phyloP scores from a whole-genome alignment of 35 echinoderm and acorn worm genomes.

The Apostichopus californicus region DNA sequence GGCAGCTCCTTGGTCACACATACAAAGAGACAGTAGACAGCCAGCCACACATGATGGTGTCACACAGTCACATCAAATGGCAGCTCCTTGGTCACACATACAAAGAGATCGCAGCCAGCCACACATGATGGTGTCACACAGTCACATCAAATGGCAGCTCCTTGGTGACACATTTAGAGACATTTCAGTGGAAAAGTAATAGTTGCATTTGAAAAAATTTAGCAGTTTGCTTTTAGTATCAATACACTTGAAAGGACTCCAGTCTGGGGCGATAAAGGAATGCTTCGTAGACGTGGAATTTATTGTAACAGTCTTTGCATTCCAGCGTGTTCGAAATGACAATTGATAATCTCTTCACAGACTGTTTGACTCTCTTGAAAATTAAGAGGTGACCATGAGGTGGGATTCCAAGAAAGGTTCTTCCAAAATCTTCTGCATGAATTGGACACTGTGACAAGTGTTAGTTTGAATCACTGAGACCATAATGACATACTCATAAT shows the following conservation, averaged over 20 bases:
- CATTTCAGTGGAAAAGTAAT: no score
- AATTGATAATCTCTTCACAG: neutral
- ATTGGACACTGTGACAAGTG: neutral
- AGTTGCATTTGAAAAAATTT: neutral
- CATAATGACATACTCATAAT: no score
- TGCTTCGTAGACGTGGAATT: neutral
- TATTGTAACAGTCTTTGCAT: conserved; percentile 15
- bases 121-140: no score
- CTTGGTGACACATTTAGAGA: no score
- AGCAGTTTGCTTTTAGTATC: neutral
- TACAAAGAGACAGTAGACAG: no score
- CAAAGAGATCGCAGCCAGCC: no score
- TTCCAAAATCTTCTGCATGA: neutral
- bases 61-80: no score
- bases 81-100: no score
- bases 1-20: no score
- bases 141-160: no score
- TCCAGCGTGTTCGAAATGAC: neutral
- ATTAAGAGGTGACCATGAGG: neutral
- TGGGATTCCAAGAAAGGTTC: neutral
- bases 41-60: no score
- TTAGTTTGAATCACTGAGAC: no score
- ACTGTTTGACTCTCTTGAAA: neutral
- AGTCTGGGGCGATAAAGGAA: conserved; percentile 3
- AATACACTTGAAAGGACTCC: conserved; percentile 18